phyloP scores from a whole-genome alignment of 1,140 invertebrate species.

The Ptiloglossa arizonensis region DNA sequence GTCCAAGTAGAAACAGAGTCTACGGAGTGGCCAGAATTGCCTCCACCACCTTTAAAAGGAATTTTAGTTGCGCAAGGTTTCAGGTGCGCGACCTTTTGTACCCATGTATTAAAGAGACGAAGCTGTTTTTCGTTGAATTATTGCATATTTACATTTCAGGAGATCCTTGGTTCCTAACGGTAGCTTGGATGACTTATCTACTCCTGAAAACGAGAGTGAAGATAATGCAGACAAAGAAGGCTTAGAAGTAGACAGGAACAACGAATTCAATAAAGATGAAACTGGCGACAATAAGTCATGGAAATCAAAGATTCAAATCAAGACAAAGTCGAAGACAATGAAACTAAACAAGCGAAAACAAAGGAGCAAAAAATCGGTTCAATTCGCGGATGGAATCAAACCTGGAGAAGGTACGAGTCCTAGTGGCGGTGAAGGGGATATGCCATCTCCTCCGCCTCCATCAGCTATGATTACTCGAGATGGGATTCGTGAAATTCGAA shows the following conservation, averaged over 20 bases:
- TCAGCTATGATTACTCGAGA: conserved; percentile 72
- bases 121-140: conserved; percentile 14
- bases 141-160: conserved; percentile 56
- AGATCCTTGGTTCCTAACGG: conserved; percentile 66
- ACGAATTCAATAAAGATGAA: conserved; percentile 43
- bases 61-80: conserved; percentile 81
- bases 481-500: conserved; percentile 75
- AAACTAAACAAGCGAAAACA: conserved; percentile 44
- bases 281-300: conserved; percentile 22
- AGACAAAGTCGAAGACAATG: conserved; percentile 36
- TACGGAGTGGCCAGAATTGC: conserved; percentile 54
- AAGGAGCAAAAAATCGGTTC: conserved; percentile 81
- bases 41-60: conserved; percentile 79
- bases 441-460: conserved; percentile 85
- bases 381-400: conserved; percentile 85
- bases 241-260: conserved; percentile 51
- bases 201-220: conserved; percentile 56
- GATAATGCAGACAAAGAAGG: conserved; percentile 62
- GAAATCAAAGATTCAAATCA: conserved; percentile 40
- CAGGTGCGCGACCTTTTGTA: conserved; percentile 73
- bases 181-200: conserved; percentile 63
- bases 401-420: conserved; percentile 87
- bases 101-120: conserved; percentile 28
- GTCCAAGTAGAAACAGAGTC: conserved; percentile 41
- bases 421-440: conserved; percentile 84